Percentiles rank a stretch among this genome's conserved stretches.
phyloP scores from a whole-genome alignment of 2,113 vertebrate genomes.

The Procapra przewalskii region DNA sequence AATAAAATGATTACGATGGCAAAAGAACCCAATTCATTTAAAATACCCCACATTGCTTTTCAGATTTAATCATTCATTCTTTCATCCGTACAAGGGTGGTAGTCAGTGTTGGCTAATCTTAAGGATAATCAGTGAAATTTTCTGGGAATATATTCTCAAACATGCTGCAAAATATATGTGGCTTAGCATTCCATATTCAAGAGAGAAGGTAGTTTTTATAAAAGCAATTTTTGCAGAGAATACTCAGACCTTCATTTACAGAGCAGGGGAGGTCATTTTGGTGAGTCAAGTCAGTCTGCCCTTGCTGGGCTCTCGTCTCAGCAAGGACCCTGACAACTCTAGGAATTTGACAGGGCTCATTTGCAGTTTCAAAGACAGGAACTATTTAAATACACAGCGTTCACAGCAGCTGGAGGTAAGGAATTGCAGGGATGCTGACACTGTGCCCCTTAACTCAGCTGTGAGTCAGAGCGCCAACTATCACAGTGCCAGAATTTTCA shows the following conservation, averaged over 20 bases:
- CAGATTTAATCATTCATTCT: conserved; percentile 58
- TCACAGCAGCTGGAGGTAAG: conserved; percentile 17
- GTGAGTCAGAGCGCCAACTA: conserved; percentile 34
- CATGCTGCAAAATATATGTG: background rate
- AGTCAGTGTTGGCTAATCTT: background rate
- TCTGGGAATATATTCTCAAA: conserved; percentile 5
- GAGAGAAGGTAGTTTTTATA: conserved; percentile 3
- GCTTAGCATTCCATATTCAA: background rate
- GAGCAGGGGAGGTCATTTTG: background rate
- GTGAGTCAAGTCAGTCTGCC: background rate
- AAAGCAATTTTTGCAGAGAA: conserved; percentile 15
- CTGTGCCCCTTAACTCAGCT: conserved; percentile 39
- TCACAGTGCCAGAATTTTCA: conserved; percentile 1
- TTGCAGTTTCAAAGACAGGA: conserved; percentile 55
- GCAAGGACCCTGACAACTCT: background rate
- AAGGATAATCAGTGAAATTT: conserved; percentile 23
- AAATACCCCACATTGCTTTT: background rate
- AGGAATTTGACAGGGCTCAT: conserved; percentile 47
- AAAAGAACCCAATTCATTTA: conserved; percentile 59
- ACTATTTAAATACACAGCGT: conserved; percentile 40
- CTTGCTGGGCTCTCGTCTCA: background rate
- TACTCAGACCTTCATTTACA: background rate
- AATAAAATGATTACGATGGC: conserved; percentile 44
- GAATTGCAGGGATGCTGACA: conserved; percentile 36
- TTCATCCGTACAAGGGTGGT: conserved; percentile 22